phyloP scores from a whole-genome alignment of 1,140 invertebrate genomes.

The Macrobrachium nipponense region DNA sequence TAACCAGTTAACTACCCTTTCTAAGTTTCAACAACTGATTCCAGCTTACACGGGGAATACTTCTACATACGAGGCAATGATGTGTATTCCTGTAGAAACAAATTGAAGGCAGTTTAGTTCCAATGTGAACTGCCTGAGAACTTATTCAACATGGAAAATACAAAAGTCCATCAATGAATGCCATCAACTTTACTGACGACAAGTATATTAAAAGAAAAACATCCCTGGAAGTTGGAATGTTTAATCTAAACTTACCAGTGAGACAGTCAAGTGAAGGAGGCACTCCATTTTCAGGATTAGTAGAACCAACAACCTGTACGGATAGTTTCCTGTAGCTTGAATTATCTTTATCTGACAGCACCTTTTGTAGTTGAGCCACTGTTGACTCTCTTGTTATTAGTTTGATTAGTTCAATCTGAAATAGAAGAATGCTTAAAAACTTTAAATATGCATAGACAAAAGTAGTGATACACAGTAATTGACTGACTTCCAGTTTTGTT shows the following conservation, averaged over 20 bases:
- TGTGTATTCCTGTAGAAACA: too few relatives aligned
- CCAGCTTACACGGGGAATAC: too few relatives aligned
- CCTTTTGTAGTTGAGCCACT: slow-evolving; percentile 4
- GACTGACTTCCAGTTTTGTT: too few relatives aligned
- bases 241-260: slow-evolving; percentile 6
- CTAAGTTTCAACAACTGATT: too few relatives aligned
- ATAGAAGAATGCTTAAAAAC: background rate
- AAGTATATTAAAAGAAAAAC: background rate
- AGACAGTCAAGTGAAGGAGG: slow-evolving; percentile 47
- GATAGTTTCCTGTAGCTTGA: slow-evolving; percentile 50
- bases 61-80: too few relatives aligned
- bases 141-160: too few relatives aligned
- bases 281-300: slow-evolving; percentile 27
- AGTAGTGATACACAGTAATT: background rate
- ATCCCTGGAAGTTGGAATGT: background rate
- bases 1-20: too few relatives aligned
- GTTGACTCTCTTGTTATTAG: slow-evolving; percentile 32
- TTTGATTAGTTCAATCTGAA: slow-evolving; percentile 40
- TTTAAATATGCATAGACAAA: background rate
- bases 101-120: too few relatives aligned
- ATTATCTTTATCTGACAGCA: background rate
- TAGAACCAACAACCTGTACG: slow-evolving; percentile 55
- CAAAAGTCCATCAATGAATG: too few relatives aligned
- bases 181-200: background rate
- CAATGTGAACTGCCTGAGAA: too few relatives aligned